Percentiles rank a stretch among this genome's conserved stretches.
phyloP scores from a whole-genome alignment of 2,797 vertebrate genomes.

The Lepilemur septentrionalis region DNA sequence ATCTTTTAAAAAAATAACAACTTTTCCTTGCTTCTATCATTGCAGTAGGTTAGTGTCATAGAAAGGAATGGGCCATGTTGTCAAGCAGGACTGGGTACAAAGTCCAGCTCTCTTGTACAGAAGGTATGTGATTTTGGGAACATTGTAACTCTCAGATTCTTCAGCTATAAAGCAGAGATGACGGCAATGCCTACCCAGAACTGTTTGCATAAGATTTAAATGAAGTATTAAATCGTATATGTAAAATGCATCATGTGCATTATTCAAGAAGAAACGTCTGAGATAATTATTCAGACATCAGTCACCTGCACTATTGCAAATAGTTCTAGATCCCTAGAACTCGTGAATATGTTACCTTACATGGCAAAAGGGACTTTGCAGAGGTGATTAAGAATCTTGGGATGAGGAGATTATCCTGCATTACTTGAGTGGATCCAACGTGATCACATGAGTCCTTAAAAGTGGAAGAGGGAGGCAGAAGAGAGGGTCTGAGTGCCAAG shows the following conservation, averaged over 20 bases:
- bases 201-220: neutral
- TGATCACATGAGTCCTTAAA: neutral
- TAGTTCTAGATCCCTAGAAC: neutral
- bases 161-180: neutral
- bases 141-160: neutral
- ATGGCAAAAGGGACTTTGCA: neutral
- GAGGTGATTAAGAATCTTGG: neutral
- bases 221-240: neutral
- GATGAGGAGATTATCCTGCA: neutral
- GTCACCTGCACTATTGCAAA: neutral
- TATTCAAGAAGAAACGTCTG: neutral
- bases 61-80: neutral
- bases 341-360: neutral
- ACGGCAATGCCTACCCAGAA: neutral
- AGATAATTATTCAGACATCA: neutral
- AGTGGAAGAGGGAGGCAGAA: neutral
- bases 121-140: neutral
- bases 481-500: neutral
- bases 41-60: neutral
- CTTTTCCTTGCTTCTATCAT: neutral
- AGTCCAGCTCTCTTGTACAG: neutral
- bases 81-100: neutral
- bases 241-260: neutral
- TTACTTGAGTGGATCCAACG: neutral
- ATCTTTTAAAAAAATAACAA: neutral